These are phyloP conservation scores for Scylla paramamosain DNA, from an alignment of 1,140 invertebrate species.

Conservation along the genomic window DNA sequence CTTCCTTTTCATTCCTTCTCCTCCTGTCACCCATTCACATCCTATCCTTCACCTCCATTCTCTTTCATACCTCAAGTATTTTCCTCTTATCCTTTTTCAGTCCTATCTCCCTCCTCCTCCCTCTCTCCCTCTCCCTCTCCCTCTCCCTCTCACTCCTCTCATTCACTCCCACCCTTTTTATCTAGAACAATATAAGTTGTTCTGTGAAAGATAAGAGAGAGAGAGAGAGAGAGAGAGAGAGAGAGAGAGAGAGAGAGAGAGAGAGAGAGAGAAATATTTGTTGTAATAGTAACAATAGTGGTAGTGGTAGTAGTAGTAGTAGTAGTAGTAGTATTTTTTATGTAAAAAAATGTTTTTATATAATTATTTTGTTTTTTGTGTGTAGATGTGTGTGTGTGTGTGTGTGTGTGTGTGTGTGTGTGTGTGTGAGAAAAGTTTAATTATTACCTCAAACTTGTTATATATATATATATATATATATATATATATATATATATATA, in stretches of 20 bases:
- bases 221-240: no score
- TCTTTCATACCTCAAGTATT: no score
- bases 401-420: not conserved
- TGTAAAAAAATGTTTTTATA: not conserved
- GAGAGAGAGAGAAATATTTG: not conserved
- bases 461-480: not conserved
- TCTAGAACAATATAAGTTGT: not conserved
- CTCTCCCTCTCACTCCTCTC: constrained; percentile 36
- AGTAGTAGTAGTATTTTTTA: not conserved
- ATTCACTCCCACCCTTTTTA: constrained; percentile 1
- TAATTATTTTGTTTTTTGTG: not conserved
- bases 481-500: not conserved
- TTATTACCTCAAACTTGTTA: no score
- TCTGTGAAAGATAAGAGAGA: no score
- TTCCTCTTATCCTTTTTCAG: no score
- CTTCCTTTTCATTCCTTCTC: no score
- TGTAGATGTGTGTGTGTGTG: constrained; percentile 28
- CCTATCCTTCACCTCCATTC: no score
- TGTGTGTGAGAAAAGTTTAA: no score
- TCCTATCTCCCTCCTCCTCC: not conserved
- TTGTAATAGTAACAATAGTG: not conserved
- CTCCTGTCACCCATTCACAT: no score
- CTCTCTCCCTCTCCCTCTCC: constrained; percentile 12
- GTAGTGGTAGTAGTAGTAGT: constrained; percentile 28
- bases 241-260: no score